Percentiles rank a stretch among this genome's conserved stretches.
phyloP scores from a whole-genome alignment of 2,113 vertebrate genomes.

The Pelvicachromis taeniatus region DNA sequence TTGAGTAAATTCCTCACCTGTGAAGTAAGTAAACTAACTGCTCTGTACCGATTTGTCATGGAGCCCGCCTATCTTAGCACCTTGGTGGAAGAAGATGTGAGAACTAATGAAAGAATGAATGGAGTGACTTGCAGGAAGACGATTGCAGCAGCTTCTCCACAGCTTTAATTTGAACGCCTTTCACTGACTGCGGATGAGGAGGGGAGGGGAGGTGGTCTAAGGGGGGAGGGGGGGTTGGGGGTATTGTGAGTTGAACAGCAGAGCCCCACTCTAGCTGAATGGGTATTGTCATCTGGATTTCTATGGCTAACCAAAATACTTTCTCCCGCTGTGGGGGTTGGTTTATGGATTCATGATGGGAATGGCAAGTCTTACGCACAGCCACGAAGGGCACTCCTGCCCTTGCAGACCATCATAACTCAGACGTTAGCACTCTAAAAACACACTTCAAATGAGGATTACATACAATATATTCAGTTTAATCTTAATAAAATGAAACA shows the following conservation, averaged over 20 bases:
- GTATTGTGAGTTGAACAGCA: conserved; percentile 67
- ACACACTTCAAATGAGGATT: conserved; percentile 28
- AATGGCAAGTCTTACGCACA: conserved; percentile 37
- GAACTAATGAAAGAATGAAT: conserved; percentile 25
- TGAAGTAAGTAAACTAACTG: conserved; percentile 9
- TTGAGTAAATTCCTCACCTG: not conserved
- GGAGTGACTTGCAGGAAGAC: conserved; percentile 50
- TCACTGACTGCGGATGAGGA: conserved; percentile 34
- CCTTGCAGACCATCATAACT: not conserved
- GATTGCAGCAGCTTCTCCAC: conserved; percentile 43
- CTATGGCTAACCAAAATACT: conserved; percentile 72
- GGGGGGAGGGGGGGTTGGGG: not conserved
- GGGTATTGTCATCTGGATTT: conserved; percentile 75
- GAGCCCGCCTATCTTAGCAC: not conserved
- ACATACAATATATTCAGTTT: conserved; percentile 60
- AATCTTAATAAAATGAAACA: conserved; percentile 62
- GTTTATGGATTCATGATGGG: conserved; percentile 52
- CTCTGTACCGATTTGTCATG: not conserved
- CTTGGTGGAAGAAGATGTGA: conserved; percentile 1
- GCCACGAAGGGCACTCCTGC: not conserved
- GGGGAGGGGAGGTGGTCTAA: conserved; percentile 23
- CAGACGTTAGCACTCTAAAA: conserved; percentile 12
- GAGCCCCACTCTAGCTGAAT: conserved; percentile 67
- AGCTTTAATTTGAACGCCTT: conserved; percentile 50
- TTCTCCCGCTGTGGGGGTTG: conserved; percentile 64